Percentiles rank a stretch among this genome's conserved stretches.
Evolutionary conservation across 2,797 vertebrate genomes (phyloP).

Genomic region (Leontocebus nigricollis): DNA sequence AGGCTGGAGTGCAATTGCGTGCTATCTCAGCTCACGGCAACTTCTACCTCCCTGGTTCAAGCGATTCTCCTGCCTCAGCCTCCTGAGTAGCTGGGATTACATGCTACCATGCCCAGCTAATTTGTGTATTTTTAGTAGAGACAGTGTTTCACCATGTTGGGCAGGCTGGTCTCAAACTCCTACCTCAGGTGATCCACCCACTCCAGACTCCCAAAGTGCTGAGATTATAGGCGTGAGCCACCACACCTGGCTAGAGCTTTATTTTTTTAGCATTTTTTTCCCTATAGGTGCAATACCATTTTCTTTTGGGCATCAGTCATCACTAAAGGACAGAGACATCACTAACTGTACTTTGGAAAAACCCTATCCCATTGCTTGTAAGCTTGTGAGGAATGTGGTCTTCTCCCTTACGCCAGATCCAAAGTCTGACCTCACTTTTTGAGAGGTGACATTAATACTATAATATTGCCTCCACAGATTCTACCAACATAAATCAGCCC

Average conservation of each 20-base stretch:
- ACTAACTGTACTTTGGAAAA: neutral
- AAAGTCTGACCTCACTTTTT: neutral
- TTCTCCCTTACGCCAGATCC: neutral
- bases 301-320: neutral
- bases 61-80: too few species aligned
- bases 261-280: too few species aligned
- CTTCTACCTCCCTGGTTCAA: too few species aligned
- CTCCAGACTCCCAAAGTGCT: too few species aligned
- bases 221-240: too few species aligned
- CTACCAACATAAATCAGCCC: neutral
- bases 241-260: too few species aligned
- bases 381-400: neutral
- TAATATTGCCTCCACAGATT: neutral
- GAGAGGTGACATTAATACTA: neutral
- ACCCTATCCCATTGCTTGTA: neutral
- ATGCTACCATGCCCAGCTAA: too few species aligned
- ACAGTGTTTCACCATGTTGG: too few species aligned
- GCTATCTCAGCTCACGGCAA: neutral
- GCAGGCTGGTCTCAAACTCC: too few species aligned
- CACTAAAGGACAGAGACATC: neutral
- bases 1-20: neutral
- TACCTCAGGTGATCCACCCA: too few species aligned
- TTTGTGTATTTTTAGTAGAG: too few species aligned
- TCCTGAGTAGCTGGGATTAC: too few species aligned
- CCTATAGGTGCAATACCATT: neutral